Conservation (phyloP, 2,113 vertebrate genomes). For the Hippocampus guttulatus region DNA sequence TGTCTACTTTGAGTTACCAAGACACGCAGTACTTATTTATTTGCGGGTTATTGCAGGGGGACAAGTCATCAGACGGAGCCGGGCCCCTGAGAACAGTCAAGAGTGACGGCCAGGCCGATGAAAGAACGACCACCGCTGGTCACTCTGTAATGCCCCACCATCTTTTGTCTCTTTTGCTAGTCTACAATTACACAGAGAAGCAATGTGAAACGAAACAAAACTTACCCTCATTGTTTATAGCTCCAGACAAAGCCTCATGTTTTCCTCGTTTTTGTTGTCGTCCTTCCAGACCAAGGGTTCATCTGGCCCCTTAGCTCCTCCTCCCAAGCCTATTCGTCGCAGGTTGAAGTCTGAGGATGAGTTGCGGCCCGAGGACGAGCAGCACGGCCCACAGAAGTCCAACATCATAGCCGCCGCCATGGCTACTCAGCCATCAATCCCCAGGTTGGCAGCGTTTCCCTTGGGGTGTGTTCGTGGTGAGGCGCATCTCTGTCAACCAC, state of each 20-base stretch:
- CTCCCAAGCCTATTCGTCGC: slow-evolving; percentile 91
- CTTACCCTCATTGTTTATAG: background rate
- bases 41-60: slow-evolving; percentile 65
- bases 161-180: background rate
- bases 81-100: slow-evolving; percentile 84
- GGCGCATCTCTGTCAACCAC: too few relatives aligned
- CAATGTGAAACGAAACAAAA: background rate
- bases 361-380: slow-evolving; percentile 86
- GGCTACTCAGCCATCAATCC: slow-evolving; percentile 90
- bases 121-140: slow-evolving; percentile 77
- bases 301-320: slow-evolving; percentile 86
- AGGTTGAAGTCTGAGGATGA: slow-evolving; percentile 98
- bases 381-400: slow-evolving; percentile 85
- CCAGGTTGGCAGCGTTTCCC: slow-evolving; percentile 70
- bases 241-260: background rate
- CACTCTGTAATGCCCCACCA: slow-evolving; percentile 76
- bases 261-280: background rate
- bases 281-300: slow-evolving; percentile 81
- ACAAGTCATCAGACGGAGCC: slow-evolving; percentile 82
- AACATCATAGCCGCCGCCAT: slow-evolving; percentile 83
- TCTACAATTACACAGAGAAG: background rate
- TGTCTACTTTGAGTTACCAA: background rate
- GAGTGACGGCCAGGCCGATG: slow-evolving; percentile 85
- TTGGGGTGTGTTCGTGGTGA: background rate
- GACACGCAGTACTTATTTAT: background rate